phyloP scores from a whole-genome alignment of 1,140 invertebrate species.

The Apis laboriosa region DNA sequence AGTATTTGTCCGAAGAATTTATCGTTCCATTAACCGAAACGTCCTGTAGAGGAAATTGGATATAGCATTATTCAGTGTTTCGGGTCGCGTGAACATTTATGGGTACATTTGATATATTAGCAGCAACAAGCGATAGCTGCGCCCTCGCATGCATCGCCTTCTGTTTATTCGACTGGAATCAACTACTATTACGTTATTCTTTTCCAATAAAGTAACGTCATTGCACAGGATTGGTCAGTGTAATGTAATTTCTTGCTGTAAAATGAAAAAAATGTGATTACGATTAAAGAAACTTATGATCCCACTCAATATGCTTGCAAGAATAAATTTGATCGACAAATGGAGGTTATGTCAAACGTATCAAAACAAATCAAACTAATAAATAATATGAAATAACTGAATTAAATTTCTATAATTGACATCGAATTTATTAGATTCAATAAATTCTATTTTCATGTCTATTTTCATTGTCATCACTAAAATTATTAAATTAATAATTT shows the following conservation, averaged over 20 bases:
- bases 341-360: background rate
- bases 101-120: slow-evolving; percentile 9
- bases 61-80: slow-evolving; percentile 32
- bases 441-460: too few species aligned
- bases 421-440: too few species aligned
- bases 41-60: slow-evolving; percentile 38
- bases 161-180: slow-evolving; percentile 40
- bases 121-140: slow-evolving; percentile 30
- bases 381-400: too few species aligned
- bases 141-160: slow-evolving; percentile 21
- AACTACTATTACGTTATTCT: slow-evolving; percentile 38
- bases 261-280: slow-evolving; percentile 37
- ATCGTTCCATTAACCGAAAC: slow-evolving; percentile 18
- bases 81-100: background rate
- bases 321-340: background rate
- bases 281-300: slow-evolving; percentile 11
- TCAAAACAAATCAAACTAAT: background rate
- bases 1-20: background rate
- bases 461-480: too few species aligned
- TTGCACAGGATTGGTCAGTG: slow-evolving; percentile 17
- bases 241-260: slow-evolving; percentile 39
- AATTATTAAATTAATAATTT: too few species aligned
- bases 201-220: slow-evolving; percentile 38
- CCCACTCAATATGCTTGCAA: too few species aligned
- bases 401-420: too few species aligned